Base-by-base conservation (phyloP, 2,797 vertebrate species). In the Anas bahamensis region DNA sequence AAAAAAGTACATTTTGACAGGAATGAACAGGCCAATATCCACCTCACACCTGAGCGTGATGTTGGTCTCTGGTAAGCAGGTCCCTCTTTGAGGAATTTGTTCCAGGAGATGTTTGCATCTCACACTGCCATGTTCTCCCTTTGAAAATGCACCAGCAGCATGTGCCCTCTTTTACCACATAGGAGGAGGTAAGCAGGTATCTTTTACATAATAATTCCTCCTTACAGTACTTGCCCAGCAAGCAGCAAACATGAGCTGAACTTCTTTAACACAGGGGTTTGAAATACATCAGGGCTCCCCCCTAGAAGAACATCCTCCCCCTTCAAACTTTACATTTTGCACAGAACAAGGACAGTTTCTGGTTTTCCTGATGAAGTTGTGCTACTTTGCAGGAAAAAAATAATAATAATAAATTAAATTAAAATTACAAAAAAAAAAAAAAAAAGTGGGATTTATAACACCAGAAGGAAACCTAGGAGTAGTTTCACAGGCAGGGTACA, bases 21-120 rank as follows among this genome's bases (percentile, higher is more conserved):
- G 46, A 23, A 33, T 55, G 39, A 72, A 42, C 64, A 71, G 59
- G 29, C 11, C 1, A 0, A 28, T 8, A 12, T 13, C 11, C 35
- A 33, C 8, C 37, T 53, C 21, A 8, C 42, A 24, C 33, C 42
- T n/a, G 10, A 37, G 10, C 0, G 0, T 24, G 70, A n/a, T 9
- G 15, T 13, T 65, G 33, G 21, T 60, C 39, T 65, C 50, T 22
- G 19, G 17, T 33, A 21, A 66, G 53, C 48, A 75, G 23, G 12
- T 39, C 28, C 4, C 17, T 35, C 69, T 78, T 18, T 18, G 63
- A 61, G 26, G 42, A 57, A 57, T 37, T 78, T 3, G 0, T 53
- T 66, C 70, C 57, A 52, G 53, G 35, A 83, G 29, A 16, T 52
- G 24, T 61, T 57, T 41, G 79, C 15, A 44, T 33, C 42, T 73